phyloP scores from a whole-genome alignment of 2,888 invertebrate genomes.

The Ethmia dodecea region DNA sequence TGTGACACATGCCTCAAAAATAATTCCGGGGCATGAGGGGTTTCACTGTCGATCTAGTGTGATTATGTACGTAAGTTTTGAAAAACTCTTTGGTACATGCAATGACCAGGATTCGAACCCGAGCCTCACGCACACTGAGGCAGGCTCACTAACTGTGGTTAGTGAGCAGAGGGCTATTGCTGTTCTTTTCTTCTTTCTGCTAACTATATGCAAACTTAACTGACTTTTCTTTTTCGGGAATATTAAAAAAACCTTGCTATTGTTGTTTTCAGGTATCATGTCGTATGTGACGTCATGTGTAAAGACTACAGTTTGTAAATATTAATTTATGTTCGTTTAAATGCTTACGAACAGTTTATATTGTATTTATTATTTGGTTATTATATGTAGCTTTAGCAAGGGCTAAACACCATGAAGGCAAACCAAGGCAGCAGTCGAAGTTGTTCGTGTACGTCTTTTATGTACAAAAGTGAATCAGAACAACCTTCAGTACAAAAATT shows the following conservation, averaged over 20 bases:
- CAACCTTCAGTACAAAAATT: conserved; percentile 28
- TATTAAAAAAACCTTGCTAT: too few relatives aligned
- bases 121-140: too few relatives aligned
- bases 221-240: too few relatives aligned
- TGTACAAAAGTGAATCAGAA: conserved; percentile 35
- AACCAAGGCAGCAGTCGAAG: conserved; percentile 23
- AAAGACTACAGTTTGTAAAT: conserved; percentile 19
- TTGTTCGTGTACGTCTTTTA: conserved; percentile 41
- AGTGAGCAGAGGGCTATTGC: too few relatives aligned
- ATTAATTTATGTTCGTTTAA: conserved; percentile 18
- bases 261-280: conserved; percentile 12
- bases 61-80: too few relatives aligned
- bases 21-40: too few relatives aligned
- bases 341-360: conserved; percentile 12
- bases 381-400: conserved; percentile 16
- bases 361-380: conserved; percentile 17
- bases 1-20: too few relatives aligned
- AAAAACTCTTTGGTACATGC: too few relatives aligned
- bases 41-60: too few relatives aligned
- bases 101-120: too few relatives aligned
- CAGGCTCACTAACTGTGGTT: too few relatives aligned
- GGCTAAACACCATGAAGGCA: conserved; percentile 34
- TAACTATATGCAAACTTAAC: background rate
- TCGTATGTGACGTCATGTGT: conserved; percentile 21
- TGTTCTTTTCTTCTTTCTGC: too few relatives aligned